Conservation (phyloP, 1,140 invertebrate genomes). For the Schlechtendalia chinensis region DNA sequence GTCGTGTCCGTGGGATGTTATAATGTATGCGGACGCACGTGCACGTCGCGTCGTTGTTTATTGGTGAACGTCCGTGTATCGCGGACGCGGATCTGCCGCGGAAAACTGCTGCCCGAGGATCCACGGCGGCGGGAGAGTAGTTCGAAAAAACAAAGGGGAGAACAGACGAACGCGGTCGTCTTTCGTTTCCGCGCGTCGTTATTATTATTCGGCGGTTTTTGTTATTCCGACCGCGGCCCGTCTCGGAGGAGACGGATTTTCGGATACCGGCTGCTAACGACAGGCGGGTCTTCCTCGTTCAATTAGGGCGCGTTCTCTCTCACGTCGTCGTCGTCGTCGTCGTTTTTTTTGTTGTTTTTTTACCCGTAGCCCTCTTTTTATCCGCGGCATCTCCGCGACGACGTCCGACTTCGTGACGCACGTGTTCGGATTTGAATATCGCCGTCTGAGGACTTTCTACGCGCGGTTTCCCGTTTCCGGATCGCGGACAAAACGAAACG, state of each 20-base stretch:
- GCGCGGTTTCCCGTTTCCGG: too few relatives aligned
- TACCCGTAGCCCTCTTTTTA: not conserved
- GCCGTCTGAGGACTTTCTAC: too few relatives aligned
- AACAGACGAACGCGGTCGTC: not conserved
- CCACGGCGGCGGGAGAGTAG: not conserved
- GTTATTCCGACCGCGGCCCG: not conserved
- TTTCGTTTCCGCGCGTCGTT: not conserved
- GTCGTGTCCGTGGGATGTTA: too few relatives aligned
- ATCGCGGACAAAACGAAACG: too few relatives aligned
- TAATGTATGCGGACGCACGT: too few relatives aligned
- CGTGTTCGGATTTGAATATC: slow-evolving; percentile 12
- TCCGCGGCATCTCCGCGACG: not conserved
- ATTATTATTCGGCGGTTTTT: slow-evolving; percentile 2
- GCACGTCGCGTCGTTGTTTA: too few relatives aligned
- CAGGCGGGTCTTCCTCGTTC: too few relatives aligned
- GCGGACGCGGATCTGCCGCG: too few relatives aligned
- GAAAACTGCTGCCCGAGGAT: not conserved
- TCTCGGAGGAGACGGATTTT: not conserved
- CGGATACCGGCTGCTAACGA: slow-evolving; percentile 1
- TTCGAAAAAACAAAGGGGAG: not conserved
- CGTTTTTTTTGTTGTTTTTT: too few relatives aligned
- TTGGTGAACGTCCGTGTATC: not conserved
- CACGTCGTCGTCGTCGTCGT: not conserved
- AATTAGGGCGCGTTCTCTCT: slow-evolving; percentile 2
- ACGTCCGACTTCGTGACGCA: not conserved